A percentile compares a stretch with the other conserved stretches of the same genome.
Evolutionary conservation across 1,140 invertebrate genomes (phyloP).

Genomic region (Hylaeus anthracinus): DNA sequence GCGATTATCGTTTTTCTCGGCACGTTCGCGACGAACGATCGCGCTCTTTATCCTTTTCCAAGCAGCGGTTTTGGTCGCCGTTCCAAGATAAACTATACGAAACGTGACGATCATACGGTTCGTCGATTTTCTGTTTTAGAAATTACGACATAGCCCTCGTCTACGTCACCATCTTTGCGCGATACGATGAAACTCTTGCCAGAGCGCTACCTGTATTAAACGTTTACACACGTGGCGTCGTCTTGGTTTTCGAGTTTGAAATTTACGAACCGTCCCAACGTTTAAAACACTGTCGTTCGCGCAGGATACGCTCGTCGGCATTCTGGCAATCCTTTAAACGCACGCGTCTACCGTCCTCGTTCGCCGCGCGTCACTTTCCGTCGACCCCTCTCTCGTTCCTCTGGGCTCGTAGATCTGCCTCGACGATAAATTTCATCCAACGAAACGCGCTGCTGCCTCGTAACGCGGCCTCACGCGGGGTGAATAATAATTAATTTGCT

Average conservation of each 20-base stretch:
- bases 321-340: constrained; percentile 3
- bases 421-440: constrained; percentile 60
- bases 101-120: constrained; percentile 14
- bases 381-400: constrained; percentile 8
- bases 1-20: no score
- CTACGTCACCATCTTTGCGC: not conserved
- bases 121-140: constrained; percentile 23
- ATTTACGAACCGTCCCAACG: constrained; percentile 2
- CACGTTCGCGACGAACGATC: constrained; percentile 5
- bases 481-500: constrained; percentile 58
- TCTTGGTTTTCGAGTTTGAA: not conserved
- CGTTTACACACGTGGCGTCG: not conserved
- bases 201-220: not conserved
- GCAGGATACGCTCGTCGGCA: not conserved
- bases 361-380: constrained; percentile 17
- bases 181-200: not conserved
- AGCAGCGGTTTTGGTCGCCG: not conserved
- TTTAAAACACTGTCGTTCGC: not conserved
- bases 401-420: constrained; percentile 37
- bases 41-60: constrained; percentile 6
- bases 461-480: constrained; percentile 43
- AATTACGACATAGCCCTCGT: not conserved
- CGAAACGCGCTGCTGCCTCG: constrained; percentile 42
- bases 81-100: constrained; percentile 11
- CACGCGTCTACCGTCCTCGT: constrained; percentile 26